Evolutionary conservation across 2,888 invertebrate genomes (phyloP), one percentile per base, ranked within the genome.

Genomic region (Hypolimnas misippus): DNA sequence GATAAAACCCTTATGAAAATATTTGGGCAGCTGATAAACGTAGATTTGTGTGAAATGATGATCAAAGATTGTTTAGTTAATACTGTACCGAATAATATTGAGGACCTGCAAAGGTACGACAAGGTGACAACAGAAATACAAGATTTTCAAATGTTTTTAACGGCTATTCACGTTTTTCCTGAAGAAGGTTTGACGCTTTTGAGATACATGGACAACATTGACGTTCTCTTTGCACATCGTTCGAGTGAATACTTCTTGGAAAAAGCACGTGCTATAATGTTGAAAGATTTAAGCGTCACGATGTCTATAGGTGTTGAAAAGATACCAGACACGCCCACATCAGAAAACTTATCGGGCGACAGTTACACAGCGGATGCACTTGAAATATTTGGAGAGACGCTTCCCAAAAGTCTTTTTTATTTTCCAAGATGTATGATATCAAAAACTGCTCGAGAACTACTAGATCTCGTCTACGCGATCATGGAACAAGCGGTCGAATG

Each of bases 201-300:
- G 0, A 93, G 95, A 40, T 97, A 96, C 77, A 93, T 95, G 1
- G 93, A 94, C 25, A 95, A 96, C 80, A 94, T 97, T 62, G 96
- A 97, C 78, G 89, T 93, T 4, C 86, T 96, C 33, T 97, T 96
- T 83, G 95, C 96, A 33, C 94, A 95, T 75, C 96, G 96, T 75
- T 95, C 96, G 57, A 95, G 96, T 70, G 93, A 95, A 73, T 93
- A 95, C 69, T 94, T 96, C 67, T 82, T 96, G 59, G 93, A 94
- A 60, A 92, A 90, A 54, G 96, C 97, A 0, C 91, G 95, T 38
- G 89, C 84, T 64, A 94, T 97, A 50, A 96, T 97, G 94, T 93
- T 94, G 57, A 95, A 96, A 76, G 97, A 97, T 83, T 92, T 98
- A 57, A 96, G 97, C 81, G 93, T 95, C 68, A 95, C 95, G 72